Base-by-base conservation (phyloP, 2,888 invertebrate species). In the Perizoma affinitatum region DNA sequence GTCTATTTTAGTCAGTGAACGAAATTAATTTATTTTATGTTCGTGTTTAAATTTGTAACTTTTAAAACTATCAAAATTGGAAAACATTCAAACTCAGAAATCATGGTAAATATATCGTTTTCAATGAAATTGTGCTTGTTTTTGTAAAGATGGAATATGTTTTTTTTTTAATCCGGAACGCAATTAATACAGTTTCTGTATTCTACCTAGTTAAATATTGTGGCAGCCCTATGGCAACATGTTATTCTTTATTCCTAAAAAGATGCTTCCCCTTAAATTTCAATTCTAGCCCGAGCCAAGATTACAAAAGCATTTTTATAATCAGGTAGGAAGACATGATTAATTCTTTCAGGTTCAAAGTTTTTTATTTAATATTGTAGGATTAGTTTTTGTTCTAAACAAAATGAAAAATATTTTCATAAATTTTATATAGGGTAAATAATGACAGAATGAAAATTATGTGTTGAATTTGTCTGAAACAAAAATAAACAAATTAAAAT, bases 211-310 rank as follows among this genome's bases (percentile, higher is more conserved):
- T 5, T 22, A 6, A 5, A 33, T 7, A 45, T 35, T 6, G 0
- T 9, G 61, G 46, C 50, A 61, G 36, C 61, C 61, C 61, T 61
- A 40, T 9, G 22, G 42, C 46, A 57, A 50, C 42, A 57, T 54
- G 50, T 62, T 76, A 72, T 78, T 75, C 70, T 72, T 78, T 72
- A 79, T 76, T 76, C 66, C 58, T 67, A 78, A 78, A 76, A 70
- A 72, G 72, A 67, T 56, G 70, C 63, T 70, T 62, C 66, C 62
- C 64, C 63, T 74, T 74, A 77, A 80, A 79, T 80, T 77, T 78
- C 65, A 63, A 65, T 69, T 63, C 62, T 52, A 43, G 40, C 42
- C 40, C 11, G 41, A 41, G 55, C 47, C 22, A 49, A 50, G 53
- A 57, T 57, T 61, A 53, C 47, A 56, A 54, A 59, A 54, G 43